Percentiles rank a stretch among this genome's conserved stretches.
Conservation (phyloP, 2,113 vertebrate species). For the Labrus mixtus region DNA sequence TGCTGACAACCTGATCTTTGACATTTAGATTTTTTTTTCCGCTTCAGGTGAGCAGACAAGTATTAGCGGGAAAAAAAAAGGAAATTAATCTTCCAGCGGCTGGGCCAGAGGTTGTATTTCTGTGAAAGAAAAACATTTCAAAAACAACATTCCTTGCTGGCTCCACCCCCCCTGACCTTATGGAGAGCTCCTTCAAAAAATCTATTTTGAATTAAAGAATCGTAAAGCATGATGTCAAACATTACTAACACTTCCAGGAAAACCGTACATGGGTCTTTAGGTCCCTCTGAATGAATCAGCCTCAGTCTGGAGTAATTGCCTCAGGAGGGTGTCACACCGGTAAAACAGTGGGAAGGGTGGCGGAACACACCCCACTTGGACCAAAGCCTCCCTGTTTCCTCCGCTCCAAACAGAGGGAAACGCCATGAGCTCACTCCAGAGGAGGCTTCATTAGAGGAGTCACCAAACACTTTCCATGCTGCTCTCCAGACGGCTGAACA, state of each 20-base stretch:
- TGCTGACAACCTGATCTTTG: background rate
- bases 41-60: slow-evolving; percentile 36
- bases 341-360: slow-evolving; percentile 71
- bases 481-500: slow-evolving; percentile 79
- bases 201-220: slow-evolving; percentile 42
- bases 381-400: slow-evolving; percentile 69
- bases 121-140: slow-evolving; percentile 49
- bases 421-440: slow-evolving; percentile 77
- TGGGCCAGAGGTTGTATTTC: slow-evolving; percentile 11
- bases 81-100: slow-evolving; percentile 51
- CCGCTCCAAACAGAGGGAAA: slow-evolving; percentile 50
- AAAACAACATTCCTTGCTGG: slow-evolving; percentile 36
- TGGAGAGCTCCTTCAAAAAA: slow-evolving; percentile 22
- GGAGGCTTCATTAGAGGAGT: slow-evolving; percentile 71
- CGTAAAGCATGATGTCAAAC: slow-evolving; percentile 49
- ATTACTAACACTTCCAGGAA: slow-evolving; percentile 47
- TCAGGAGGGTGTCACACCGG: slow-evolving; percentile 69
- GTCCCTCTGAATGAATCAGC: slow-evolving; percentile 69
- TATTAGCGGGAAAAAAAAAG: slow-evolving; percentile 45
- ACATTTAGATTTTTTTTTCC: slow-evolving; percentile 15
- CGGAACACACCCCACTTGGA: slow-evolving; percentile 66
- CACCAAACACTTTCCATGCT: slow-evolving; percentile 80
- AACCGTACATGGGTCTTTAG: slow-evolving; percentile 40
- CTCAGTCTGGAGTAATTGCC: slow-evolving; percentile 71
- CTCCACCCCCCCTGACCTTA: slow-evolving; percentile 24